phyloP scores from a whole-genome alignment of 1,140 invertebrate genomes.

The Pomacea maculata region DNA sequence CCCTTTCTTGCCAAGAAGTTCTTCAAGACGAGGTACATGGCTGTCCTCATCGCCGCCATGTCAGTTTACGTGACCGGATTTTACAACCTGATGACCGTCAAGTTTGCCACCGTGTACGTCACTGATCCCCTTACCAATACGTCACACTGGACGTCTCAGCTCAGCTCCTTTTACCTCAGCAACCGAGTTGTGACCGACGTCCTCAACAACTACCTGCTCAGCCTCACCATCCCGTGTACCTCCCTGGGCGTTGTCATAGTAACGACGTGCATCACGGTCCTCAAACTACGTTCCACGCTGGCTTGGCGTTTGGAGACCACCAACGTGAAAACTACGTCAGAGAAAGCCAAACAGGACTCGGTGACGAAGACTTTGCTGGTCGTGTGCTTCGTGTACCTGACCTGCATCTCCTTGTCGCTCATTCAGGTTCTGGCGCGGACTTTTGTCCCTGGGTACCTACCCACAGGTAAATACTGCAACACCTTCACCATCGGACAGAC shows the following conservation, averaged over 20 bases:
- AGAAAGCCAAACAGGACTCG: background rate
- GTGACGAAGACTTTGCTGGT: constrained; percentile 15
- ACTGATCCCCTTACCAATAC: background rate
- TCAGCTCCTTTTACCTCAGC: constrained; percentile 7
- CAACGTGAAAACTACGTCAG: background rate
- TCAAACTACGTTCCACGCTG: background rate
- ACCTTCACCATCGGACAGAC: constrained; percentile 8
- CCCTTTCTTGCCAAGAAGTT: constrained; percentile 11
- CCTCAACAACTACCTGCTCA: constrained; percentile 19
- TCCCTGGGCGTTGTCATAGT: constrained; percentile 8
- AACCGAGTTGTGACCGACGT: constrained; percentile 8
- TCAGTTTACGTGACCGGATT: constrained; percentile 4
- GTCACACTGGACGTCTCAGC: constrained; percentile 5
- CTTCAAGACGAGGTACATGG: constrained; percentile 16
- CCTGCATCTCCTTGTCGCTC: constrained; percentile 1
- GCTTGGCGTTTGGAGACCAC: background rate
- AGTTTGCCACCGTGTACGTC: background rate
- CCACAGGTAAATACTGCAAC: constrained; percentile 18
- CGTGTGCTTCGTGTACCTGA: constrained; percentile 8
- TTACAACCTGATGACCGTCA: constrained; percentile 11
- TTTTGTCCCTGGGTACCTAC: background rate
- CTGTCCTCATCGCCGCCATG: background rate
- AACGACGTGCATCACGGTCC: constrained; percentile 9
- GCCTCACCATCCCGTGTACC: constrained; percentile 9
- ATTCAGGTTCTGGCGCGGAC: constrained; percentile 2